Conservation (phyloP, 1,140 invertebrate species). For the Globodera ellingtonae region DNA sequence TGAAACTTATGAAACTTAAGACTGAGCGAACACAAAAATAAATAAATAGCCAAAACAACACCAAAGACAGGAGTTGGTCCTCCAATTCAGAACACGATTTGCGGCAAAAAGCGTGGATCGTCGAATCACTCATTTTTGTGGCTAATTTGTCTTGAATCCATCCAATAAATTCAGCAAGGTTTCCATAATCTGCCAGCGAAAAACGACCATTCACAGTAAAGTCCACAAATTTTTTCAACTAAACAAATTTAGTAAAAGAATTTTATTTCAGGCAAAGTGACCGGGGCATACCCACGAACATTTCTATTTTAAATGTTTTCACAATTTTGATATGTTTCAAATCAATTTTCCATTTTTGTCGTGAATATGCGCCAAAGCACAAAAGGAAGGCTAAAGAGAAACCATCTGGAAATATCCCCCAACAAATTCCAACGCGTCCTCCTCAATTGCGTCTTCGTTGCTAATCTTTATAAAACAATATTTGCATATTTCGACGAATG, state of each 20-base stretch:
- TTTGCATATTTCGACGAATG: conserved; percentile 20
- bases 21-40: too few relatives aligned
- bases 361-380: too few relatives aligned
- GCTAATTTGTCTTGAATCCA: background rate
- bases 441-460: background rate
- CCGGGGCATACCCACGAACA: background rate
- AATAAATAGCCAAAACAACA: background rate
- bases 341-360: too few relatives aligned
- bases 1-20: too few relatives aligned
- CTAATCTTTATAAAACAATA: conserved; percentile 12
- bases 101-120: background rate
- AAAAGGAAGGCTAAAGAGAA: background rate
- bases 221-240: background rate
- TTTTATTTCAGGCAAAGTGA: background rate
- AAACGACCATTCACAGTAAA: background rate
- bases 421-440: background rate
- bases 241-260: background rate
- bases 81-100: background rate
- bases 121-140: background rate
- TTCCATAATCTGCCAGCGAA: background rate
- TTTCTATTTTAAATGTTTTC: too few relatives aligned
- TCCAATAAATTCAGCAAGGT: background rate
- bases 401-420: background rate
- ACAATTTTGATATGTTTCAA: background rate
- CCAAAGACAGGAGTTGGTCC: background rate